Base-by-base conservation (phyloP, 2,113 vertebrate genomes). In the Serinus canaria region DNA sequence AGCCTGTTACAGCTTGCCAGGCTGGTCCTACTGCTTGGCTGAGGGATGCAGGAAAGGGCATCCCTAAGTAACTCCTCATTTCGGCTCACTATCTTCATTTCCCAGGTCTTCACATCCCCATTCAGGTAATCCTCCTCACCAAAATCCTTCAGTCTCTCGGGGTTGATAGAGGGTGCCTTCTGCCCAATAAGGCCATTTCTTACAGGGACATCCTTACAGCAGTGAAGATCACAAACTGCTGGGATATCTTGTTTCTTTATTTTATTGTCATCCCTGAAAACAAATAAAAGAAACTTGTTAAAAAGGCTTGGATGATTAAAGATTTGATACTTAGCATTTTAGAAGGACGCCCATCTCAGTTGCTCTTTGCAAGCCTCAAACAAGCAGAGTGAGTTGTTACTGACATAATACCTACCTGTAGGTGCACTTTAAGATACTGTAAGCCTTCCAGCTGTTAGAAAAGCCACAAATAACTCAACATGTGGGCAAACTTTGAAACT, bases 141-240 rank as follows among this genome's bases (percentile, higher is more conserved):
- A 94, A 99, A 99, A 96, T 98, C 99, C 95, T 98, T 98, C 87
- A 99, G 97, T 55, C 98, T 98, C 78, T 99, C 99, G 0, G 98
- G 98, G 77, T 98, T 97, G 37, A 99, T 99, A 49, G 98, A 97
- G 16, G 97, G 97, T 33, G 97, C 77, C 53, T 96, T 97, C 75
- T 97, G 96, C 30, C 94, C 92, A 44, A 86, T 63, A 0, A 88
- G 88, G 58, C 98, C 98, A 43, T 98, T 98, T 83, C 94, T 95
- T 74, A 98, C 1, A 0, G 72, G 90, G 10, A 75, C 79, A 6
- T 97, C 95, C 84, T 97, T 98, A 60, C 75, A 95, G 58, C 78
- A 87, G 16, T 82, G 92, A 64, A 89, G 91, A 58, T 95, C 97
- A 79, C 86, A 92, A 62, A 82, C 44, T 23, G 92, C 72, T 47